A percentile compares a stretch with the other conserved stretches of the same genome.
Evolutionary conservation across 2,113 vertebrate species (phyloP).

Genomic region (Tychaedon coryphoeus): DNA sequence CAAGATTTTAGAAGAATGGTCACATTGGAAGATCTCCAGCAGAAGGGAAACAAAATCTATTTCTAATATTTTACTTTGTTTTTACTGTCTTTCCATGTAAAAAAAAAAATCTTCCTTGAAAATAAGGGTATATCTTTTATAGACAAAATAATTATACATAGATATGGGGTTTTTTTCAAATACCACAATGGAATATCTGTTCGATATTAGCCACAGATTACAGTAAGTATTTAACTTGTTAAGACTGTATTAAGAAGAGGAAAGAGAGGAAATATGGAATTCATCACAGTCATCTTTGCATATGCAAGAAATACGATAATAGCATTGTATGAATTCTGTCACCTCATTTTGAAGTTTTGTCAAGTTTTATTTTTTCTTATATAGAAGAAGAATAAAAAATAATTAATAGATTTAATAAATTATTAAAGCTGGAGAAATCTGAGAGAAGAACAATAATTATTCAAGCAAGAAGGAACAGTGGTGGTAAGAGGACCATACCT

Average conservation of each 20-base stretch:
- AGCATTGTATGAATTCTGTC: neutral
- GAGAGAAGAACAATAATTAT: neutral
- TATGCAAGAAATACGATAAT: neutral
- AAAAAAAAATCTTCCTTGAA: neutral
- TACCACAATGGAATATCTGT: neutral
- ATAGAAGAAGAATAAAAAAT: neutral
- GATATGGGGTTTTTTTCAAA: accelerated
- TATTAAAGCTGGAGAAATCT: neutral
- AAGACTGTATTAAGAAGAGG: neutral
- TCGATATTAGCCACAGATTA: neutral
- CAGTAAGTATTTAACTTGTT: neutral
- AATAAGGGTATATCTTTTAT: neutral
- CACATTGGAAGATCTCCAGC: neutral
- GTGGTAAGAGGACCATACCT: neutral
- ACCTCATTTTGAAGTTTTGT: neutral
- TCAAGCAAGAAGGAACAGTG: neutral
- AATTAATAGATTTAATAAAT: neutral
- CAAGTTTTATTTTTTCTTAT: neutral
- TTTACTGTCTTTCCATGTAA: neutral
- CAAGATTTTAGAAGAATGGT: neutral
- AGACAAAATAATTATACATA: neutral
- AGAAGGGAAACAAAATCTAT: neutral
- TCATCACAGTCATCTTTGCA: neutral
- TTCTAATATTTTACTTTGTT: neutral
- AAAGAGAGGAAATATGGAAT: neutral